Evolutionary conservation across 2,888 invertebrate species (phyloP), one percentile per base, ranked within the genome.

Genomic region (Apodemia zela): DNA sequence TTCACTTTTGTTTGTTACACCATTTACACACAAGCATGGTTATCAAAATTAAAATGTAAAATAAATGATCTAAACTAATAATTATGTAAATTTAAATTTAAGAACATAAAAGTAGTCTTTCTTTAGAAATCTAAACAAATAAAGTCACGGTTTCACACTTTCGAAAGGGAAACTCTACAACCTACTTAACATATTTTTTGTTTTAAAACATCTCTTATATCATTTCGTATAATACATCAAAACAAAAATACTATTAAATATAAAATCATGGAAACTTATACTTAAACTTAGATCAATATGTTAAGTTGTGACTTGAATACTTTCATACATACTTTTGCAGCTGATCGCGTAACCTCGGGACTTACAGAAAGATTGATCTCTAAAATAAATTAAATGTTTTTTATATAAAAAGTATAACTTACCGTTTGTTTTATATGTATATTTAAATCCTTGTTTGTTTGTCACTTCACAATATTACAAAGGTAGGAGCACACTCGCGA

Each of bases 1-100:
- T 88, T 89, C 87, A 87, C 88, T 89, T 90, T 87, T 89, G 81
- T 84, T 85, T 84, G 85, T 75, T 76, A 58, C 42, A 42, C 42
- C 13, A 42, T 15, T 42, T 15, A 42, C 42, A 42, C 4, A 42
- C 3, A 15, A 42, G 42, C 42, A 13, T 42, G 42, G 10, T 15
- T 42, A 42, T 15, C 13, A 42, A 42, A 11, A 42, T 15, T 42
- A 42, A 42, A 15, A 42, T 42, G 42, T 42, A 15, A 42, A 42
- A 15, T 13, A 42, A 42, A 15, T 42, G 13, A 15, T 42, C 15
- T 42, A 15, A 42, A 42, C 15, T 42, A 42, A 42, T 42, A 42
- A 42, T 42, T 42, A 42, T 38, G 38, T 38, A 38, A 42, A 15
- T 15, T 42, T 5, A 42, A 42, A 42, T 15, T 42, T 2, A 15